phyloP scores from a whole-genome alignment of 2,888 invertebrate species.

The Cybosia mesomella region DNA sequence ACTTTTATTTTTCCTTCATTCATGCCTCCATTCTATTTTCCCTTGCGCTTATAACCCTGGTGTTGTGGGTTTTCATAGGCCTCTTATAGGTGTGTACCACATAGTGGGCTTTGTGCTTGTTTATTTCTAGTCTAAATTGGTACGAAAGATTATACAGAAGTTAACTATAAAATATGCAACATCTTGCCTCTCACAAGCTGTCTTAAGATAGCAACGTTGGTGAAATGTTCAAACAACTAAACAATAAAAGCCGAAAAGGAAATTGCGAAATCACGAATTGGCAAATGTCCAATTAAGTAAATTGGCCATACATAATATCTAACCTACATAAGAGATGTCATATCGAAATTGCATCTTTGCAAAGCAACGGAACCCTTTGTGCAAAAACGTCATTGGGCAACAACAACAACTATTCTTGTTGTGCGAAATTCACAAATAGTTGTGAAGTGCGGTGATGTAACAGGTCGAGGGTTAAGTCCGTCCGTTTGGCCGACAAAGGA shows the following conservation, averaged over 20 bases:
- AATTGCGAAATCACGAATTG: conserved; percentile 7
- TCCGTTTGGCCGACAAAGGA: not conserved
- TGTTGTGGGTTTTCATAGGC: too few relatives aligned
- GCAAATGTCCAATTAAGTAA: not conserved
- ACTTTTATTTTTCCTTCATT: too few relatives aligned
- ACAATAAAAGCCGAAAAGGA: conserved; percentile 1
- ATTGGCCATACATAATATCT: conserved; percentile 9
- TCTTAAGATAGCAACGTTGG: not conserved
- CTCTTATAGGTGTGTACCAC: too few relatives aligned
- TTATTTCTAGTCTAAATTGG: not conserved
- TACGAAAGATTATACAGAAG: not conserved
- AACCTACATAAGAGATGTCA: conserved; percentile 23
- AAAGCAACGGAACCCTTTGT: conserved; percentile 28
- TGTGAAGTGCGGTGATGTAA: conserved; percentile 28
- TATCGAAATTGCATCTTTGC: conserved; percentile 37
- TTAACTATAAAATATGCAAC: not conserved
- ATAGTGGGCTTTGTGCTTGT: too few relatives aligned
- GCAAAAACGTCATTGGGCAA: conserved; percentile 36
- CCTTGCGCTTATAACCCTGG: too few relatives aligned
- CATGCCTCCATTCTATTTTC: too few relatives aligned
- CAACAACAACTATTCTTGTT: conserved; percentile 23
- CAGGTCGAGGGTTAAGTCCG: conserved; percentile 26
- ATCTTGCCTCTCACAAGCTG: not conserved
- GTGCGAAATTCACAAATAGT: conserved; percentile 30
- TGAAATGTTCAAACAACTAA: not conserved